Evolutionary conservation across 1,140 invertebrate species (phyloP).

Genomic region (Drosophila athabasca): DNA sequence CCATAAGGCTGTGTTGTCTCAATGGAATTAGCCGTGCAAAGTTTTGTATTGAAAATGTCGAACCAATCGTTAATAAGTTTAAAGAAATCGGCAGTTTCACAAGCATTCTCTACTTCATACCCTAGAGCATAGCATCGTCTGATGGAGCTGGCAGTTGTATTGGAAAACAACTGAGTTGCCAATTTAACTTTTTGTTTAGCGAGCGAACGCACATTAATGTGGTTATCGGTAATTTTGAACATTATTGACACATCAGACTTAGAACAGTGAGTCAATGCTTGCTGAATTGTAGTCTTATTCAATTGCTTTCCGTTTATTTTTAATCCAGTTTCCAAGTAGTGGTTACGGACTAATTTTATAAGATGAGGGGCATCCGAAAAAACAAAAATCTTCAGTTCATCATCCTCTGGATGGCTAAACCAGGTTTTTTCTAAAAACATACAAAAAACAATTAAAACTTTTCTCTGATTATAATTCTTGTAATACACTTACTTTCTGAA

Average conservation of each 20-base stretch:
- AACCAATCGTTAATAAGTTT: slow-evolving; percentile 5
- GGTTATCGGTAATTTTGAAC: background rate
- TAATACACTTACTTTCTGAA: slow-evolving; percentile 18
- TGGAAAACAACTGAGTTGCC: background rate
- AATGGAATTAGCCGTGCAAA: background rate
- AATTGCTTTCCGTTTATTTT: slow-evolving; percentile 5
- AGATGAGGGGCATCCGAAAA: slow-evolving; percentile 16
- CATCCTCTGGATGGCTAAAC: slow-evolving; percentile 7
- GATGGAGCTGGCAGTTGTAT: background rate
- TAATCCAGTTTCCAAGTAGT: background rate
- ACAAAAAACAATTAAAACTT: background rate
- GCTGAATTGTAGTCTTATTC: background rate
- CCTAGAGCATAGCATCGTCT: background rate
- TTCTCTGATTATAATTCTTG: too few species aligned
- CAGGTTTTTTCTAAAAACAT: slow-evolving; percentile 3
- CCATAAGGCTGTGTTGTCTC: background rate
- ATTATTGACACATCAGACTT: background rate
- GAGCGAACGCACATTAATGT: background rate
- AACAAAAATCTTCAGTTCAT: slow-evolving; percentile 6
- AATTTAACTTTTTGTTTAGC: slow-evolving; percentile 3
- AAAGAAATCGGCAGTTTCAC: slow-evolving; percentile 1
- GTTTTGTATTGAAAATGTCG: slow-evolving; percentile 2
- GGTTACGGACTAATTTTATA: slow-evolving; percentile 19
- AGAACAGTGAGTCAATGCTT: background rate
- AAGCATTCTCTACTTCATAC: background rate